Base-by-base conservation (phyloP, 2,797 vertebrate species). In the Myripristis murdjan region DNA sequence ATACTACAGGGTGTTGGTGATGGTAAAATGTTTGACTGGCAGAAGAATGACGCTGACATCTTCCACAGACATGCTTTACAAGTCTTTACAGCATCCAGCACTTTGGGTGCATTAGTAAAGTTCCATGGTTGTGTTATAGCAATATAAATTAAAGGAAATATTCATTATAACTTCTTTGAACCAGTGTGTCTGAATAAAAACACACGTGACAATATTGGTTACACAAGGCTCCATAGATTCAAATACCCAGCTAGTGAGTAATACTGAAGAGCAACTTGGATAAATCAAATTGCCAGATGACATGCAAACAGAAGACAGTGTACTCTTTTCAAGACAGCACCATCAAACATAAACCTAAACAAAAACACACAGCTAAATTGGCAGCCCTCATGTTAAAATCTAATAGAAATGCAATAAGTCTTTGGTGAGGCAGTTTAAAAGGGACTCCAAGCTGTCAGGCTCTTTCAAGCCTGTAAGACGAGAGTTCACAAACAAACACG, bases 401-500 rank as follows among this genome's bases (percentile, higher is more conserved):
- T 85, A 91, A 91, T 90, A 90, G 82, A 90, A 84, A 64, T 6
- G 28, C 78, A 87, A 74, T 70, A 54, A 81, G 84, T 86, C 85
- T 89, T 79, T 84, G 82, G 53, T 71, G 86, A 72, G 73, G 56
- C 66, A 66, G 73, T 75, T 79, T 79, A 81, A 82, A 85, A 79
- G 77, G 28, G 83, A 70, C 86, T 83, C 74, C 64, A 48, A 85
- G 86, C 78, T 87, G 87, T 82, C 82, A 84, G 73, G 23, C 76
- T 81, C 79, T 82, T 82, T 77, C 67, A 73, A 78, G 77, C 74
- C 83, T 77, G 77, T 79, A 73, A 87, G 77, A 86, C n/a, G 86
- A 90, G 85, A 80, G 71, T 82, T 89, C 77, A 65, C 88, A 90
- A 89, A 91, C 89, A 93, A 93, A 94, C 91, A 88, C 83, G 70